These are phyloP conservation scores for Archilochus colubris DNA, from an alignment of 2,113 vertebrate genomes.

Conservation along the genomic window DNA sequence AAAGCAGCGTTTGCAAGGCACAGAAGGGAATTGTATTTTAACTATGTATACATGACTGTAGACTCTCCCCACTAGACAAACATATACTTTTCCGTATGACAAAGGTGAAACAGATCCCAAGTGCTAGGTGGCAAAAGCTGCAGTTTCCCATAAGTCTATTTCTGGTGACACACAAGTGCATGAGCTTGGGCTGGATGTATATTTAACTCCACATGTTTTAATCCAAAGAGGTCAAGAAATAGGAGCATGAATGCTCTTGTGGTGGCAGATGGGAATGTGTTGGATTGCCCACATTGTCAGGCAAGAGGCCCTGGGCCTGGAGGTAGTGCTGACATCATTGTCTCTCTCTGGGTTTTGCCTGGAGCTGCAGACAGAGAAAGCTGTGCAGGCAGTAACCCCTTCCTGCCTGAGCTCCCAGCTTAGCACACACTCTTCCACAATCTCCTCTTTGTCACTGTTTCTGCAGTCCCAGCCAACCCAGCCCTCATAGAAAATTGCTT, in stretches of 20 bases:
- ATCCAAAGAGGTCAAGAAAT: slow-evolving; percentile 73
- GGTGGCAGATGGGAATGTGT: slow-evolving; percentile 80
- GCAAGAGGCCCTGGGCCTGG: slow-evolving; percentile 74
- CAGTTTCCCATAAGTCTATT: slow-evolving; percentile 69
- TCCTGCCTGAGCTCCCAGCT: not conserved
- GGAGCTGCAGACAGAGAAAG: slow-evolving; percentile 71
- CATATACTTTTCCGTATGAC: slow-evolving; percentile 8
- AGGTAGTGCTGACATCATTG: slow-evolving; percentile 85
- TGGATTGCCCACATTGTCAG: slow-evolving; percentile 80
- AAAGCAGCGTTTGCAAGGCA: not conserved
- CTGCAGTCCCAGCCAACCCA: not conserved
- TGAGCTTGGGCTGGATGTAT: slow-evolving; percentile 55
- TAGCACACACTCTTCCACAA: not conserved
- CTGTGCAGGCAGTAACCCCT: slow-evolving; percentile 72
- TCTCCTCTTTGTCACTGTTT: slow-evolving; percentile 1
- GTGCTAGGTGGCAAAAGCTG: slow-evolving; percentile 58
- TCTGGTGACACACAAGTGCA: slow-evolving; percentile 46
- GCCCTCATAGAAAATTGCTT: slow-evolving; percentile 18
- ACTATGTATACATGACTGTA: not conserved
- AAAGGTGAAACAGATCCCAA: slow-evolving; percentile 20
- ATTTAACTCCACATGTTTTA: slow-evolving; percentile 72
- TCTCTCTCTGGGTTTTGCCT: slow-evolving; percentile 68
- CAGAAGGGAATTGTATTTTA: not conserved
- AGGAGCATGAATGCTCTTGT: slow-evolving; percentile 76
- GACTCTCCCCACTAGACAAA: not conserved